Evolutionary conservation across 2,888 invertebrate genomes (phyloP).

Genomic region (Himalopsyche anomala): DNA sequence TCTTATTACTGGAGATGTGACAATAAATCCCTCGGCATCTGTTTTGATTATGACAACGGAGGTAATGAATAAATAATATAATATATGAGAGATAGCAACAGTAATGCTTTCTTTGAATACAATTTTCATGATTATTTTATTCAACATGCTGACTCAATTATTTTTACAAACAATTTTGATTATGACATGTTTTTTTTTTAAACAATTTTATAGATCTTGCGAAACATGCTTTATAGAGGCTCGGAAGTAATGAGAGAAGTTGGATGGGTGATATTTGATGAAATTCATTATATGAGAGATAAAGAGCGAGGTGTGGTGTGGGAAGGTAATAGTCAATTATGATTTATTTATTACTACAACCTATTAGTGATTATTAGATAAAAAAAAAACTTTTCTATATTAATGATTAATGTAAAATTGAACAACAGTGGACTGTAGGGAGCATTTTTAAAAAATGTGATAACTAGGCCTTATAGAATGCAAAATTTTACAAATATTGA

Average conservation of each 20-base stretch:
- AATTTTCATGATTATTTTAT: too few relatives aligned
- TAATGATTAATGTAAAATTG: neutral
- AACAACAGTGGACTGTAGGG: too few relatives aligned
- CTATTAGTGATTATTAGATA: too few relatives aligned
- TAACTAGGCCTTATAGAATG: too few relatives aligned
- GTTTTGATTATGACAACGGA: slow-evolving; percentile 99
- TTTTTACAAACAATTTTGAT: too few relatives aligned
- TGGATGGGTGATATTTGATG: slow-evolving; percentile 99
- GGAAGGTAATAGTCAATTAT: slow-evolving; percentile 80
- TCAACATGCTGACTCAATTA: too few relatives aligned
- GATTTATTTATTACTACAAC: neutral
- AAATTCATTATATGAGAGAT: slow-evolving; percentile 99
- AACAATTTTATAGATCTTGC: slow-evolving; percentile 83
- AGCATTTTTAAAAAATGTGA: too few relatives aligned
- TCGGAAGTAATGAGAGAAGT: slow-evolving; percentile 99
- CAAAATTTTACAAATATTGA: too few relatives aligned
- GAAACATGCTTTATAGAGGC: slow-evolving; percentile 99
- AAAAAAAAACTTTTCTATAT: neutral
- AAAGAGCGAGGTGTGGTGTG: slow-evolving; percentile 99
- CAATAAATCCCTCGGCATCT: slow-evolving; percentile 98
- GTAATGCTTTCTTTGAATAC: neutral
- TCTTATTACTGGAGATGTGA: slow-evolving; percentile 98
- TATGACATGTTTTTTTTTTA: too few relatives aligned
- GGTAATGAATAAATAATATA: slow-evolving; percentile 70
- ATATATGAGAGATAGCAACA: too few relatives aligned